A percentile compares a stretch with the other conserved stretches of the same genome.
Evolutionary conservation across 2,113 vertebrate species (phyloP).

Genomic region (Chaetura pelagica): DNA sequence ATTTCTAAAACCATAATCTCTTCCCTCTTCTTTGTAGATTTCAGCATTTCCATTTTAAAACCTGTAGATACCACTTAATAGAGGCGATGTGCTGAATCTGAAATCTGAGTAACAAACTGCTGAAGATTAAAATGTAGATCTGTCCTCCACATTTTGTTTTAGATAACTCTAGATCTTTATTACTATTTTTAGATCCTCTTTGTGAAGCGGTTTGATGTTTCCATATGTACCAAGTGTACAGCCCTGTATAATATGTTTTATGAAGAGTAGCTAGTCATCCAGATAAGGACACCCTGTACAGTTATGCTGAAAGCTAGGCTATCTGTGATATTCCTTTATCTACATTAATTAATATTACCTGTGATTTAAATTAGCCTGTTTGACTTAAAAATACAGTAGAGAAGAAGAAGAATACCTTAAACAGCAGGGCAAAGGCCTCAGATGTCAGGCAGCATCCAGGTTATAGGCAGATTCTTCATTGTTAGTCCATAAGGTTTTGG

Average conservation of each 20-base stretch:
- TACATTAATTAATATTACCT: not conserved
- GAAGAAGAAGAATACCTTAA: not conserved
- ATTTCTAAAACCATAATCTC: not conserved
- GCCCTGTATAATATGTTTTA: accelerated
- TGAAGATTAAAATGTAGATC: not conserved
- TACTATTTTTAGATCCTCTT: not conserved
- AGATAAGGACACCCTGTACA: not conserved
- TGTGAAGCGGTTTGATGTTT: not conserved
- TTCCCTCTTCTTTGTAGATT: not conserved
- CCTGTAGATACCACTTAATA: not conserved
- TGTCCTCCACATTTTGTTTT: not conserved
- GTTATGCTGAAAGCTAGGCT: not conserved
- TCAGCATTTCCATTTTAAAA: not conserved
- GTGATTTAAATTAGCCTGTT: not conserved
- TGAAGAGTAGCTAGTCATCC: not conserved
- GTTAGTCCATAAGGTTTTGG: not conserved
- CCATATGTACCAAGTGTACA: not conserved
- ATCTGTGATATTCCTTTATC: not conserved
- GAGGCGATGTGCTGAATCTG: not conserved
- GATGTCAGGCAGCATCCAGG: not conserved
- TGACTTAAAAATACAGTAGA: not conserved
- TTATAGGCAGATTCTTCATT: not conserved
- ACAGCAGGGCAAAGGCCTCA: not conserved
- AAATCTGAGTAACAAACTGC: not conserved
- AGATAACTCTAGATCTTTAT: not conserved